Evolutionary conservation across 2,797 vertebrate genomes (phyloP).

Genomic region (Masticophis lateralis): DNA sequence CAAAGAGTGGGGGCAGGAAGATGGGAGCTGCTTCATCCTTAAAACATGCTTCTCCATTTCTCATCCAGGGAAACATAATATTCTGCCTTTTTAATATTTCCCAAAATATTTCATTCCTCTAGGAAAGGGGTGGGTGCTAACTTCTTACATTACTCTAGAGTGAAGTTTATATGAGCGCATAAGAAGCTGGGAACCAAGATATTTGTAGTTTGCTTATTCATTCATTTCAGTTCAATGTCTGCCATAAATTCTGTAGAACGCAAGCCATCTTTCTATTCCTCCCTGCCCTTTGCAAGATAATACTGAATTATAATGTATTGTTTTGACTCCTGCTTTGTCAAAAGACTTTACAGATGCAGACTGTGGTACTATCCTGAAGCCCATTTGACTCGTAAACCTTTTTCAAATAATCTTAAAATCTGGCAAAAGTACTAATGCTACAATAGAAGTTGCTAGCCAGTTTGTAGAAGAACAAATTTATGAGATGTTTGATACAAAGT

Average conservation of each 20-base stretch:
- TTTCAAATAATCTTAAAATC: neutral
- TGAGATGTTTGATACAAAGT: neutral
- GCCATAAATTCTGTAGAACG: neutral
- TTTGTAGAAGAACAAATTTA: neutral
- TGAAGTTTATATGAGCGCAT: too few relatives aligned
- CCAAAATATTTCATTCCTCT: too few relatives aligned
- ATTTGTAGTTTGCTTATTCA: neutral
- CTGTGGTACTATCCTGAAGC: neutral
- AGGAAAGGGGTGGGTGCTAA: too few relatives aligned
- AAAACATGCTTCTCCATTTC: too few relatives aligned
- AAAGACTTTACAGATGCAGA: neutral
- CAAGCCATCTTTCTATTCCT: neutral
- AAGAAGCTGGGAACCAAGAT: neutral
- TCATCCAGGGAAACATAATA: too few relatives aligned
- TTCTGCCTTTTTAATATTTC: too few relatives aligned
- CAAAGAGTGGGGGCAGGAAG: too few relatives aligned
- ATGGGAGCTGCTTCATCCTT: too few relatives aligned
- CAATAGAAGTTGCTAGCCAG: neutral
- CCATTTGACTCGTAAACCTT: neutral
- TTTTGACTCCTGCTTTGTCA: neutral
- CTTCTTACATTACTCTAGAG: neutral
- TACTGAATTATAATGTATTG: neutral
- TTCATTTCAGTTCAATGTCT: neutral
- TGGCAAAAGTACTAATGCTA: neutral
- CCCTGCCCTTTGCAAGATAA: neutral